These are phyloP conservation scores for Diorhabda sublineata DNA, from an alignment of 1,140 invertebrate species.

Conservation along the genomic window DNA sequence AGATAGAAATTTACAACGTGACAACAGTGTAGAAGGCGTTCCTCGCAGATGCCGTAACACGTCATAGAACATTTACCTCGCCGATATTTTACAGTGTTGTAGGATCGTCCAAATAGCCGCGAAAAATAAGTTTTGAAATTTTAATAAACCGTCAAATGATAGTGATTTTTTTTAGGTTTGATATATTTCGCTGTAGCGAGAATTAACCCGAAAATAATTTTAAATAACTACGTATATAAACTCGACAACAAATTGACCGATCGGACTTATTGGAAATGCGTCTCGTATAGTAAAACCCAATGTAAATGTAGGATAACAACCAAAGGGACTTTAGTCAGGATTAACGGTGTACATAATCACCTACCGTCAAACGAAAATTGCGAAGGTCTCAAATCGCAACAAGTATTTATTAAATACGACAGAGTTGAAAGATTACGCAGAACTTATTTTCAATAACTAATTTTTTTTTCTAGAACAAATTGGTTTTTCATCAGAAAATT, in stretches of 20 bases:
- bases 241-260: constrained; percentile 19
- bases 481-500: too few species aligned
- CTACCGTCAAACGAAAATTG: constrained; percentile 24
- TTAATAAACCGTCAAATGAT: neutral
- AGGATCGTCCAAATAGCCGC: too few species aligned
- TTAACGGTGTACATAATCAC: constrained; percentile 33
- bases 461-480: too few species aligned
- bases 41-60: too few species aligned
- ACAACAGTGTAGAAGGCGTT: too few species aligned
- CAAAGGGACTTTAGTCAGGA: constrained; percentile 23
- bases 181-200: constrained; percentile 32
- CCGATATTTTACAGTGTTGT: too few species aligned
- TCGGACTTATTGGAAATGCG: constrained; percentile 36
- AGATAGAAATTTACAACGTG: too few species aligned
- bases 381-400: constrained; percentile 18
- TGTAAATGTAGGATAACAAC: constrained; percentile 32
- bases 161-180: constrained; percentile 16
- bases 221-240: constrained; percentile 30
- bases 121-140: too few species aligned
- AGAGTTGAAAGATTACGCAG: neutral
- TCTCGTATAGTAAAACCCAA: constrained; percentile 24
- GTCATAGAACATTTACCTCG: too few species aligned
- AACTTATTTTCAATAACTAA: too few species aligned
- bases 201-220: constrained; percentile 34
- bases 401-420: constrained; percentile 4